Evolutionary conservation across 2,797 vertebrate species (phyloP).

Genomic region (Rhadinocentrus ornatus): DNA sequence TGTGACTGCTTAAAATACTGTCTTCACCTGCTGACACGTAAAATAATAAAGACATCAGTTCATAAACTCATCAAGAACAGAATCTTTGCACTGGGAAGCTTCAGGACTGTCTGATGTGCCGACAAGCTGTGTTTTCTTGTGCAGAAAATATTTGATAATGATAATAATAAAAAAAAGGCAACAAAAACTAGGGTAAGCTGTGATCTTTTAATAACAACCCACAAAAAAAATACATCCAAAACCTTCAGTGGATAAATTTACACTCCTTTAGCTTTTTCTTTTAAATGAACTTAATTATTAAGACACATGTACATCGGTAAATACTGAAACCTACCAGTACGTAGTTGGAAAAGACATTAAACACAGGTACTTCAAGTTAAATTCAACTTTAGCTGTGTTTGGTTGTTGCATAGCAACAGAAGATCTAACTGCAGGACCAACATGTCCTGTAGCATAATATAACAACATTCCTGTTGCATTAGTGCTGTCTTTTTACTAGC

Average conservation of each 20-base stretch:
- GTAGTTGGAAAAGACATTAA: background rate
- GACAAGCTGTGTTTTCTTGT: conserved; percentile 35
- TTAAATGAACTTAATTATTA: conserved; percentile 18
- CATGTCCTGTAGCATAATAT: conserved; percentile 34
- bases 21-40: conserved; percentile 14
- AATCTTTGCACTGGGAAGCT: conserved; percentile 28
- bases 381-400: conserved; percentile 43
- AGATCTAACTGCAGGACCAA: conserved; percentile 32
- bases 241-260: conserved; percentile 1
- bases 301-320: conserved; percentile 1
- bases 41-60: conserved; percentile 20
- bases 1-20: background rate
- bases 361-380: conserved; percentile 13
- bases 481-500: background rate
- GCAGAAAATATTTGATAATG: conserved; percentile 41
- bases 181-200: conserved; percentile 29
- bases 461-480: conserved; percentile 14
- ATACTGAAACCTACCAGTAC: conserved; percentile 10
- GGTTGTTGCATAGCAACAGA: conserved; percentile 70
- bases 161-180: conserved; percentile 17
- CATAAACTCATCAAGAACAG: conserved; percentile 38
- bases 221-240: conserved; percentile 11
- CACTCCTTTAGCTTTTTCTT: conserved; percentile 10
- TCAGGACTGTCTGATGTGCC: conserved; percentile 29
- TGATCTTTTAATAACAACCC: conserved; percentile 17